Base-by-base conservation (phyloP, 2,888 invertebrate species). In the Drosophila antonietae region DNA sequence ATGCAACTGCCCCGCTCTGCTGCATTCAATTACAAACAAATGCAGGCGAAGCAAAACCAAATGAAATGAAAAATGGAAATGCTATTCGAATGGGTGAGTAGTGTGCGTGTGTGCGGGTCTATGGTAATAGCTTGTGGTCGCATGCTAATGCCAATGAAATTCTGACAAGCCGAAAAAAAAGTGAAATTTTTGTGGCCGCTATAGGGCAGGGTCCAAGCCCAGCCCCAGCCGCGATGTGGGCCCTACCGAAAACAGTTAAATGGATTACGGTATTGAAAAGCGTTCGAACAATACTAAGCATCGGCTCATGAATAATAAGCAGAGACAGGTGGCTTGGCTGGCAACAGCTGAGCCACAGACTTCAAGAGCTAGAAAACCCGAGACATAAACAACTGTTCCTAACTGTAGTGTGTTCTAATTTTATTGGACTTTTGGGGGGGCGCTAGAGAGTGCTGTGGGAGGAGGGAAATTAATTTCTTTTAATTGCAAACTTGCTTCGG, bases 341-440 rank as follows among this genome's bases (percentile, higher is more conserved):
- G 44, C 56, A 53, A 55, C 72, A 72, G 67, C 33, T 76, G 68
- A 72, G 52, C 72, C 28, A 31, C 1, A 49, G 23, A 39, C 31
- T 3, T 14, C 35, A 35, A 39, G 39, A 52, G 35, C n/a, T 33
- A 37, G 15, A 60, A 31, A 58, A 52, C 23, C 44, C 18, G 44
- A 64, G 23, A 49, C 23, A 59, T 8, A 51, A 20, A 31, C 58
- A 67, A 60, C 60, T 60, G 58, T 72, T 75, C 63, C 70, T 84
- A 88, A 85, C 88, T 79, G 84, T 84, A 79, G 76, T 61, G 44
- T 49, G 88, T 80, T 82, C 83, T 80, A 82, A 78, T 87, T 52
- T 33, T 18, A 63, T 23, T 15, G 12, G n/a, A 44, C 18, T 15
- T 15, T 23, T 39, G 31, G 33, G 14, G 18, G 31, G 4, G 41